These are phyloP conservation scores for Varroa destructor DNA, from an alignment of 1,140 invertebrate species.

Conservation along the genomic window DNA sequence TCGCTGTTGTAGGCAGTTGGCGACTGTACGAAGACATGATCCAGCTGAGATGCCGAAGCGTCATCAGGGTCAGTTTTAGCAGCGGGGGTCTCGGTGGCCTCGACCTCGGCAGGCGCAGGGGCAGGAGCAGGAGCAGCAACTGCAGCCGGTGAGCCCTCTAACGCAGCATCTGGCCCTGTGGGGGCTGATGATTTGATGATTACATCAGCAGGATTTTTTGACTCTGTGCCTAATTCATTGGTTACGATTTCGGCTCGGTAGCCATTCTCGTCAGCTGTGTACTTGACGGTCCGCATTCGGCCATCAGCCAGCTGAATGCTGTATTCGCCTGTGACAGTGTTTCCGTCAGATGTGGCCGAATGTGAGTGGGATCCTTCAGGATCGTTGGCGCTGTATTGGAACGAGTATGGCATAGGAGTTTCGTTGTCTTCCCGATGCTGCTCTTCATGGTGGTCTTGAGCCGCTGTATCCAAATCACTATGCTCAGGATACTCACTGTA, in stretches of 20 bases:
- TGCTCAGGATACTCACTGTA: no score
- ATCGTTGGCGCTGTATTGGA: conserved; percentile 6
- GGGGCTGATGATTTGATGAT: conserved; percentile 7
- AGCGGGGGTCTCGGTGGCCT: background rate
- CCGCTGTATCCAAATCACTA: conserved; percentile 18
- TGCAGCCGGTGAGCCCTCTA: background rate
- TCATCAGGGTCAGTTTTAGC: background rate
- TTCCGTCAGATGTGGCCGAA: conserved; percentile 29
- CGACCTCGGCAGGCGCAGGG: background rate
- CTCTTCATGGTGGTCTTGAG: background rate
- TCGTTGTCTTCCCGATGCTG: background rate
- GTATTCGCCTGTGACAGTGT: conserved; percentile 31
- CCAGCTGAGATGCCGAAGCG: conserved; percentile 7
- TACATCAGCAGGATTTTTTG: conserved; percentile 17
- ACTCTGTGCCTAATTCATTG: conserved; percentile 18
- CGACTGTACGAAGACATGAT: background rate
- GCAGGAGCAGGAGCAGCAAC: conserved; percentile 2
- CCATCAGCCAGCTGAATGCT: conserved; percentile 33
- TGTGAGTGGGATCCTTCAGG: conserved; percentile 15
- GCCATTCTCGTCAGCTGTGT: conserved; percentile 32
- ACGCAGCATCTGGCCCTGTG: background rate
- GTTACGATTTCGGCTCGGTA: conserved; percentile 31
- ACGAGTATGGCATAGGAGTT: conserved; percentile 10
- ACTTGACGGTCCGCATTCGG: conserved; percentile 33
- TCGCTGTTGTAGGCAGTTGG: no score